A percentile compares a stretch with the other conserved stretches of the same genome.
Conservation (phyloP, 1,140 invertebrate species). For the Drosophila pandora region DNA sequence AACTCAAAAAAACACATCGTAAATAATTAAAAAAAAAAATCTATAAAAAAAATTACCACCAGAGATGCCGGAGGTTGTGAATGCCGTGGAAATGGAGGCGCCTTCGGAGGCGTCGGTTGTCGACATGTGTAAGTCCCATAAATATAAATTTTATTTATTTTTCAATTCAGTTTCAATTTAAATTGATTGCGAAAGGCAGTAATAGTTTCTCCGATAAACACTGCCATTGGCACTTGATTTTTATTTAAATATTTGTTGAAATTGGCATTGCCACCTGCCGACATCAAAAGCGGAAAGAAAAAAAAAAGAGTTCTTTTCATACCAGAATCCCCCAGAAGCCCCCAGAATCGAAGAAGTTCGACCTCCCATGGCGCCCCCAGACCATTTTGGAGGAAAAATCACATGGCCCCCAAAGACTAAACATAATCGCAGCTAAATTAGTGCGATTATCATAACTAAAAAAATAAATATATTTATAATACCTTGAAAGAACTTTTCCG, state of each 20-base stretch:
- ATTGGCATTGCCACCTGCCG: slow-evolving; percentile 22
- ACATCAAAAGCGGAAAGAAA: slow-evolving; percentile 33
- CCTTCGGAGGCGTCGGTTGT: slow-evolving; percentile 11
- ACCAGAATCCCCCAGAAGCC: background rate
- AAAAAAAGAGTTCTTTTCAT: slow-evolving; percentile 13
- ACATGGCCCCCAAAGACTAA: slow-evolving; percentile 25
- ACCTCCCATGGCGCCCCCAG: slow-evolving; percentile 24
- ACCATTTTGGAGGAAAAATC: slow-evolving; percentile 10
- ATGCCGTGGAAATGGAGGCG: slow-evolving; percentile 39
- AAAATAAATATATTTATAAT: slow-evolving; percentile 37
- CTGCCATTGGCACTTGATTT: too few species aligned
- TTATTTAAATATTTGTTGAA: background rate
- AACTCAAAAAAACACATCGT: slow-evolving; percentile 1
- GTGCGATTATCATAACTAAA: slow-evolving; percentile 33
- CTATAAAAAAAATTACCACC: too few species aligned
- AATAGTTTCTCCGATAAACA: too few species aligned
- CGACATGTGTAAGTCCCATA: slow-evolving; percentile 30
- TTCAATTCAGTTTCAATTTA: background rate
- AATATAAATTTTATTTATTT: background rate
- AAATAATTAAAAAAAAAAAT: slow-evolving; percentile 4
- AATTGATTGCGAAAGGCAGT: background rate
- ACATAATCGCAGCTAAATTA: slow-evolving; percentile 14
- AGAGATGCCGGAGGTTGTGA: slow-evolving; percentile 31
- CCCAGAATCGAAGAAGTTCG: background rate
- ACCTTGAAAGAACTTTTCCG: slow-evolving; percentile 14